These are phyloP conservation scores for Dicaeum eximium DNA, from an alignment of 2,113 vertebrate genomes.

Conservation along the genomic window DNA sequence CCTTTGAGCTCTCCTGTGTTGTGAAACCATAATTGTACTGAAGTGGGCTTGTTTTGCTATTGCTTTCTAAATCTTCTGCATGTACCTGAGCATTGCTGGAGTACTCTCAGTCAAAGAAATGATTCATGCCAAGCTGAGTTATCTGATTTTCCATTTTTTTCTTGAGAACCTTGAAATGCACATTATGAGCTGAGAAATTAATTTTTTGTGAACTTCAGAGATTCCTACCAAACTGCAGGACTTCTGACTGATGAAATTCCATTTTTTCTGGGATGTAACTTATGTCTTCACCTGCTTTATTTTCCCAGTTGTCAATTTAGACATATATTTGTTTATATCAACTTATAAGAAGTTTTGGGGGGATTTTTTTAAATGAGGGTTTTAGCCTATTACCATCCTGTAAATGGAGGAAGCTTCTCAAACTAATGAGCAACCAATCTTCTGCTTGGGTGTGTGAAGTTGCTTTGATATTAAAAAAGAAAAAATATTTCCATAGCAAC, in stretches of 20 bases:
- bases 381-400: not conserved
- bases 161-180: not conserved
- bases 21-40: not conserved
- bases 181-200: not conserved
- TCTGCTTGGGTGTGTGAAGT: not conserved
- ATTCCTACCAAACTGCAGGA: not conserved
- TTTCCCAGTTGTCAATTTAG: not conserved
- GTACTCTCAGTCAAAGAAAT: not conserved
- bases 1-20: not conserved
- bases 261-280: not conserved
- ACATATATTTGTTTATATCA: not conserved
- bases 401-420: not conserved
- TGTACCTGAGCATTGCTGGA: not conserved
- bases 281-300: not conserved
- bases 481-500: conserved; percentile 52
- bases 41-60: not conserved
- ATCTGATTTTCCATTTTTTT: not conserved
- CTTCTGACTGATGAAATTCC: not conserved
- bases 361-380: not conserved
- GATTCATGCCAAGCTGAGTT: not conserved
- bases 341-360: not conserved
- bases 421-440: not conserved
- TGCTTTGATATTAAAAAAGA: not conserved
- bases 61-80: not conserved
- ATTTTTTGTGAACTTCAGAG: not conserved